Evolutionary conservation across 2,113 vertebrate species (phyloP), one percentile per base, ranked within the genome.

Genomic region (Anguilla japonica): DNA sequence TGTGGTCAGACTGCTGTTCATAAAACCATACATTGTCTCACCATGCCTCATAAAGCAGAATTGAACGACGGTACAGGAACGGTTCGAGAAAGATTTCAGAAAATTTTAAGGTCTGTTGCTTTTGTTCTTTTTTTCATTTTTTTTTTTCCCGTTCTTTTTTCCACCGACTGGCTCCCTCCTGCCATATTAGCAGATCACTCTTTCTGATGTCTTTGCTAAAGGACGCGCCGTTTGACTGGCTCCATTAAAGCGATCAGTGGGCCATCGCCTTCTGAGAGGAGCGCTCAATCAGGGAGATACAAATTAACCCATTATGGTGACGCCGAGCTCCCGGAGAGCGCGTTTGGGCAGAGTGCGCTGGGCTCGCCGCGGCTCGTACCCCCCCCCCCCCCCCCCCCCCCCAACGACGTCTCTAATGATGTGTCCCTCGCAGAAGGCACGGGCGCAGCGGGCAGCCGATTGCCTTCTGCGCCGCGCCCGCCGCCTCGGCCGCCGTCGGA

Each of bases 271-370:
- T 91, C 67, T 84, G 86, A 87, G 79, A 34, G 83, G 86, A 86
- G 78, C 71, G 50, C 85, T 92, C 26, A 39, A 67, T 89, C 79
- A 90, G 87, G 87, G 81, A 7, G n/a, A 87, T 85, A 87, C 4
- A 86, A 90, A 91, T 93, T 90, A 91, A 93, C 87, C 89, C 46
- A 26, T 91, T 90, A 92, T 82, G 85, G 75, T 83, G 86, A 79
- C 41, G 88, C 87, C 81, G 14, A 71, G 89, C 92, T 91, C 83
- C 85, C 79, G 83, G 41, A 78, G 63, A 78, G 57, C 87, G 83
- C 85, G 56, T 91, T 88, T 88, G 85, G 85, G 82, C 88, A 87
- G 91, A 89, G 85, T 85, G 83, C 71, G n/a, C 14, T 79, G 60
- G 78, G 84, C 86, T 56, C 89, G 88, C 60, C n/a, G 14, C 86